phyloP scores from a whole-genome alignment of 1,140 invertebrate genomes.

The Asbolus verrucosus region DNA sequence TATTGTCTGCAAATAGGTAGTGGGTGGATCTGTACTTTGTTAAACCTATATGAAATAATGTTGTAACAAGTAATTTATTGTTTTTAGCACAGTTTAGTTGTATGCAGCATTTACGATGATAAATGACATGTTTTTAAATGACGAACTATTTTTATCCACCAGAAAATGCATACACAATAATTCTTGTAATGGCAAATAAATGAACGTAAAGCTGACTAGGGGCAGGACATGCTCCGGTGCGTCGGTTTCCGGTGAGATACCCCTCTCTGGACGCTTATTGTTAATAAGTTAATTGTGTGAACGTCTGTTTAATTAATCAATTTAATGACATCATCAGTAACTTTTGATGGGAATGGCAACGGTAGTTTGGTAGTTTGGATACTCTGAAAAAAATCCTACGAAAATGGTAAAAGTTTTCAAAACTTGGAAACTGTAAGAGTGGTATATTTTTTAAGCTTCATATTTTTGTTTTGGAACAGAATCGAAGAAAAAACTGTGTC shows the following conservation, averaged over 20 bases:
- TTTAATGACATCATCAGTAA: conserved; percentile 33
- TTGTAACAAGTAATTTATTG: conserved; percentile 22
- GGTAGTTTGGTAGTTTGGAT: conserved; percentile 1
- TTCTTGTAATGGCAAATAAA: too few species aligned
- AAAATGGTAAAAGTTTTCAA: not conserved
- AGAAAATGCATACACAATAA: too few species aligned
- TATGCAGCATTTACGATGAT: not conserved
- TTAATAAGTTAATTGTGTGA: conserved; percentile 45
- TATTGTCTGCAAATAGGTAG: conserved; percentile 38
- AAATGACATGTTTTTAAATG: conserved; percentile 4
- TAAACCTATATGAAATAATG: conserved; percentile 26
- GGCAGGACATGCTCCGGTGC: conserved; percentile 40
- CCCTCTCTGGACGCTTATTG: conserved; percentile 37
- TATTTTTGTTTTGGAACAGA: conserved; percentile 25
- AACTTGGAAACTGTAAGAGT: not conserved
- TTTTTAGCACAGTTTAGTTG: not conserved
- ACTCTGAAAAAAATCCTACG: conserved; percentile 2
- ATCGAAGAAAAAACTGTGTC: conserved; percentile 5
- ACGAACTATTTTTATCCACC: not conserved
- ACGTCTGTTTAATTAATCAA: conserved; percentile 40
- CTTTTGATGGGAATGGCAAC: conserved; percentile 17
- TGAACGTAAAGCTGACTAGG: conserved; percentile 19
- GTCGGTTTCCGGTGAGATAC: conserved; percentile 41
- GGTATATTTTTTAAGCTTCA: conserved; percentile 29
- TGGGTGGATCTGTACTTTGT: conserved; percentile 29